phyloP scores from a whole-genome alignment of 2,113 vertebrate genomes.

The Cyanistes caeruleus region DNA sequence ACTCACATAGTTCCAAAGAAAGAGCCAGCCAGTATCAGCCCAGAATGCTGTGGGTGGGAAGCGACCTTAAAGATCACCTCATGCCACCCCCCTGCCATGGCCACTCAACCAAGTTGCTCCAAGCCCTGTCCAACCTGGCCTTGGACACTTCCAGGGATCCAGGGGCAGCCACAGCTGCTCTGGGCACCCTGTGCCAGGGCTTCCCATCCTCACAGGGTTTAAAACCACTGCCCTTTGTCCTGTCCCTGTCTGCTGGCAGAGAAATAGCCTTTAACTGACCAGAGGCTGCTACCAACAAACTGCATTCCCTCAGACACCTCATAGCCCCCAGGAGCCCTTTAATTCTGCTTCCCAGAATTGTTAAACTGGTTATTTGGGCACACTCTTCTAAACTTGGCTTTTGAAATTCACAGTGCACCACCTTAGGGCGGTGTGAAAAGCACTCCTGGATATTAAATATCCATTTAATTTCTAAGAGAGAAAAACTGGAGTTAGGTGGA shows the following conservation, averaged over 20 bases:
- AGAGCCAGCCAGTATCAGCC: neutral
- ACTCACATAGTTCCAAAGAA: neutral
- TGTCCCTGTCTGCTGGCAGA: neutral
- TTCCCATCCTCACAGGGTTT: neutral
- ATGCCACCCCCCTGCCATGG: neutral
- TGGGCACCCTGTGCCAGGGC: neutral
- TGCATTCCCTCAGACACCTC: neutral
- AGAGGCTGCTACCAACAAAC: neutral
- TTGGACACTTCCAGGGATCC: neutral
- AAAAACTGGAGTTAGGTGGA: neutral
- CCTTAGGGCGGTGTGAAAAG: neutral
- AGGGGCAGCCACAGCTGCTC: neutral
- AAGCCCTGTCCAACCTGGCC: neutral
- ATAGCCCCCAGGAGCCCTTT: neutral
- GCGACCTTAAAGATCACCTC: neutral
- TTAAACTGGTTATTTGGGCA: neutral
- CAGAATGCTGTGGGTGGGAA: neutral
- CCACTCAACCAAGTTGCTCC: neutral
- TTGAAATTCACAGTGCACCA: neutral
- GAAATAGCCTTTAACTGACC: neutral
- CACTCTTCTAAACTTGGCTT: neutral
- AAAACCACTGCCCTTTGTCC: neutral
- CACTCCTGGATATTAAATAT: neutral
- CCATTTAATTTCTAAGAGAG: neutral
- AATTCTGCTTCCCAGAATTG: neutral